Evolutionary conservation across 2,113 vertebrate species (phyloP).

Genomic region (Tenrec ecaudatus): DNA sequence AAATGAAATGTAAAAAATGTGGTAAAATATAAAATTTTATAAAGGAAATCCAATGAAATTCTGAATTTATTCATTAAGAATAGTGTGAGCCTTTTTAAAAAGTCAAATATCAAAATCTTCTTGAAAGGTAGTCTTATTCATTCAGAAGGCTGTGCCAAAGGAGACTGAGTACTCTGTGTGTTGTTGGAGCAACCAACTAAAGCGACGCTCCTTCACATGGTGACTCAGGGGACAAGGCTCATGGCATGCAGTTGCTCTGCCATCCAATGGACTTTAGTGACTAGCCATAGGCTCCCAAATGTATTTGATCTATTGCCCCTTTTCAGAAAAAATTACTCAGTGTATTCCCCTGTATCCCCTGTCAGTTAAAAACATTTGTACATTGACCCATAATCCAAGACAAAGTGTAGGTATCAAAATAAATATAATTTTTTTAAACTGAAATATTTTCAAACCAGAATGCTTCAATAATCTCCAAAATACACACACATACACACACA

Average conservation of each 20-base stretch:
- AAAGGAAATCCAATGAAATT: background rate
- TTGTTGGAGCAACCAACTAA: background rate
- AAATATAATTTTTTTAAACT: too few species aligned
- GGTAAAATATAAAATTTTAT: background rate
- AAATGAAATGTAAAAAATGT: background rate
- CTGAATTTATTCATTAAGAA: background rate
- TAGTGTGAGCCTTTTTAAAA: background rate
- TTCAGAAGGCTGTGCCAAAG: background rate
- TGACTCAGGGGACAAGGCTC: background rate
- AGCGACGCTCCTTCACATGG: background rate
- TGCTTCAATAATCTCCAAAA: too few species aligned
- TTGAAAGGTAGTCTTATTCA: background rate
- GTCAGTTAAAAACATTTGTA: too few species aligned
- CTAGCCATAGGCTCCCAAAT: too few species aligned
- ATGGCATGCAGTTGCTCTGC: background rate
- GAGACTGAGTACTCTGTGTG: background rate
- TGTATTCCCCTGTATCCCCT: too few species aligned
- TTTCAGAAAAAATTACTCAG: too few species aligned
- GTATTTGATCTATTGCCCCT: too few species aligned
- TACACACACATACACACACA: too few species aligned
- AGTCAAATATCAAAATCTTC: background rate
- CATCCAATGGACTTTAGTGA: too few species aligned
- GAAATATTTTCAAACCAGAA: too few species aligned
- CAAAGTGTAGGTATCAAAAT: too few species aligned
- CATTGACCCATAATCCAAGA: too few species aligned